phyloP scores from a whole-genome alignment of 2,888 invertebrate species.

The Acleris emargana region DNA sequence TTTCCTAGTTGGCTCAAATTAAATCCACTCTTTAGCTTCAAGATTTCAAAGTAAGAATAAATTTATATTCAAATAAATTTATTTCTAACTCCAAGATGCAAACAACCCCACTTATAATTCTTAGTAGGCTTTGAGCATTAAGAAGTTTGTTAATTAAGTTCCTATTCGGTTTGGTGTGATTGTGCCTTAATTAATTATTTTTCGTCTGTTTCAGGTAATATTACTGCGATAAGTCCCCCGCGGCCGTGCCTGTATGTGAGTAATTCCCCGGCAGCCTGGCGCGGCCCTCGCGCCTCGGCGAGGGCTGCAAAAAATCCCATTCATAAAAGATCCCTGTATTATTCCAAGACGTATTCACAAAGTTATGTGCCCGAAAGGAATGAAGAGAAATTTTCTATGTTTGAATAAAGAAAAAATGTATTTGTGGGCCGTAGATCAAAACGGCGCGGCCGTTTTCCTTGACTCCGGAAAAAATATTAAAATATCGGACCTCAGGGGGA shows the following conservation, averaged over 20 bases:
- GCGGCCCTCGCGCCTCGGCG: conserved; percentile 44
- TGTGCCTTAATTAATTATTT: conserved; percentile 40
- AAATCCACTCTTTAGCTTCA: conserved; percentile 2
- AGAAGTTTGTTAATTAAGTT: conserved; percentile 33
- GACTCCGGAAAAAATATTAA: conserved; percentile 67
- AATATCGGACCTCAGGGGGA: conserved; percentile 70
- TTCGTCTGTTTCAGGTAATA: conserved; percentile 68
- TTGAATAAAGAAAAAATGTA: conserved; percentile 60
- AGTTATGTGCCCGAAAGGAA: conserved; percentile 61
- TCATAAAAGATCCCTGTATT: conserved; percentile 66
- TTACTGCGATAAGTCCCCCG: neutral
- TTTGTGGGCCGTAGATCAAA: conserved; percentile 72
- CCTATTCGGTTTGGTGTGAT: conserved; percentile 15
- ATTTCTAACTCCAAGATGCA: conserved; percentile 22
- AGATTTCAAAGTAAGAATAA: conserved; percentile 2
- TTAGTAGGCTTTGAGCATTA: conserved; percentile 27
- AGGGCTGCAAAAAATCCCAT: conserved; percentile 54
- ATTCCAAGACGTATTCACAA: conserved; percentile 64
- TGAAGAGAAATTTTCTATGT: conserved; percentile 60
- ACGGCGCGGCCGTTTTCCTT: conserved; percentile 64
- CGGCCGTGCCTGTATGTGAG: conserved; percentile 22
- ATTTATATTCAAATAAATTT: conserved; percentile 28
- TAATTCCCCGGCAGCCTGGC: conserved; percentile 42
- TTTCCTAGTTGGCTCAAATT: neutral
- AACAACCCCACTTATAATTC: conserved; percentile 28